These are phyloP conservation scores for Bufo bufo DNA, from an alignment of 2,113 vertebrate species.

Conservation along the genomic window DNA sequence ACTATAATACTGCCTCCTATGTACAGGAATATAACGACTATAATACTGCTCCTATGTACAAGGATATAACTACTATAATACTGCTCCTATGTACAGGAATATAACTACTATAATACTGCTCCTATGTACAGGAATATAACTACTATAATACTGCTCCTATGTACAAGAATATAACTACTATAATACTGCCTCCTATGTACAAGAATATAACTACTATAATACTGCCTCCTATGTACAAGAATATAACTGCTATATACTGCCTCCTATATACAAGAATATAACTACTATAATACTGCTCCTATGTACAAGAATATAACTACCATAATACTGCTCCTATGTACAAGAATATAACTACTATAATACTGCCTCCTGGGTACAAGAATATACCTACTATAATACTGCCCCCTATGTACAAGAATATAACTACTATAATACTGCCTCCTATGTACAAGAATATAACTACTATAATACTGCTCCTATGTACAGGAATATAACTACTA, in stretches of 20 bases:
- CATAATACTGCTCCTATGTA: not conserved
- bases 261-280: conserved; percentile 9
- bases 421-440: conserved; percentile 9
- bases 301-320: conserved; percentile 7
- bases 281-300: conserved; percentile 15
- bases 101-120: not conserved
- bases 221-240: not conserved
- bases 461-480: not conserved
- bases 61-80: conserved; percentile 12
- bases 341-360: conserved; percentile 17
- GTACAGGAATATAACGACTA: not conserved
- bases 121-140: not conserved
- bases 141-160: not conserved
- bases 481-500: not conserved
- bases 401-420: conserved; percentile 1
- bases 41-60: not conserved
- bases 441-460: not conserved
- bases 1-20: not conserved
- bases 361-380: not conserved
- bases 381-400: conserved; percentile 19
- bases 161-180: conserved; percentile 7
- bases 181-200: not conserved
- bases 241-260: conserved; percentile 20
- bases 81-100: not conserved
- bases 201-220: not conserved